These are phyloP conservation scores for Drosophila trichaetosa DNA, from an alignment of 2,888 invertebrate genomes.

Conservation along the genomic window DNA sequence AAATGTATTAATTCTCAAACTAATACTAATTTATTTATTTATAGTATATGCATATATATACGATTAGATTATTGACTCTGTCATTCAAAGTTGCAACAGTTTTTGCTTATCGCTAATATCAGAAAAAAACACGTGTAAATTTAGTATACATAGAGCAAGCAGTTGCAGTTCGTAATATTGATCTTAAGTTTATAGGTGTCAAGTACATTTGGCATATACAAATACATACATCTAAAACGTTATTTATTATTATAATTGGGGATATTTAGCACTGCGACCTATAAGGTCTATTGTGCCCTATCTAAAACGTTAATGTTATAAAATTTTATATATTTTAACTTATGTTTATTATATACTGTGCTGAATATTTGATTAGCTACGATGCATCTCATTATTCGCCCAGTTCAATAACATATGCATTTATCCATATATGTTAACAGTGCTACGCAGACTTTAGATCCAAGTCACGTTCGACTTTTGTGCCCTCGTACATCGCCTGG, in stretches of 20 bases:
- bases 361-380: constrained; percentile 8
- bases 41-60: constrained; percentile 1
- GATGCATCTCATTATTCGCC: constrained; percentile 2
- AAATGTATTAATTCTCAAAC: constrained; percentile 14
- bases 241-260: no score
- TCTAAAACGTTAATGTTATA: constrained; percentile 1
- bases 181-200: constrained; percentile 2
- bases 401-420: neutral
- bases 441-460: constrained; percentile 73
- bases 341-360: constrained; percentile 1
- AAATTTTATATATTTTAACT: neutral
- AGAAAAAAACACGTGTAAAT: constrained; percentile 4
- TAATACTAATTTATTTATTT: constrained; percentile 1
- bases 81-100: neutral
- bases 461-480: constrained; percentile 85
- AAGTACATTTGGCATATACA: neutral
- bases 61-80: neutral
- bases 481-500: constrained; percentile 88
- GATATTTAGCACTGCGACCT: no score
- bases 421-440: neutral
- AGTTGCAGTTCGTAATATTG: constrained; percentile 3
- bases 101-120: constrained; percentile 23
- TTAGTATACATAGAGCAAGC: constrained; percentile 1
- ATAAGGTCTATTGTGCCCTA: no score
- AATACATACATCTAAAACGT: neutral